These are phyloP conservation scores for Slavum lentiscoides DNA, from an alignment of 2,888 invertebrate species.

Conservation along the genomic window DNA sequence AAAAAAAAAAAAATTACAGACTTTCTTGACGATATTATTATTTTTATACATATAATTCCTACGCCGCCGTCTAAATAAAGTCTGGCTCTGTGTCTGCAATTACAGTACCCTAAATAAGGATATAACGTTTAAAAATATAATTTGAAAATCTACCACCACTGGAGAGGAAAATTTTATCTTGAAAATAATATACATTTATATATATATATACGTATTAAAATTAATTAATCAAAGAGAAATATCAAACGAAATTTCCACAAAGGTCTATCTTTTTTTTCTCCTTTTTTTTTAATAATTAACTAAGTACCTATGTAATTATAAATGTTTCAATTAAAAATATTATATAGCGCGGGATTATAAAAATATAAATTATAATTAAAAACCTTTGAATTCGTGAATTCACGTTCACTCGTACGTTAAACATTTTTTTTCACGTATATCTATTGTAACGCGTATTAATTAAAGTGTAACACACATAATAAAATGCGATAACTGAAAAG, in stretches of 20 bases:
- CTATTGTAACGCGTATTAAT: not conserved
- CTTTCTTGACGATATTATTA: not conserved
- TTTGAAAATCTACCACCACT: not conserved
- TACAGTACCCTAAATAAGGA: not conserved
- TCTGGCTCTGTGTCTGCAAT: conserved; percentile 6
- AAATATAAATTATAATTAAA: not conserved
- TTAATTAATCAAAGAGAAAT: conserved; percentile 23
- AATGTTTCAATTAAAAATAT: not conserved
- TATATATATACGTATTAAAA: not conserved
- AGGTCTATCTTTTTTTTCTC: not conserved
- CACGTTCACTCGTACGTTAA: not conserved
- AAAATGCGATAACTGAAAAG: not conserved
- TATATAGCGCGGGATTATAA: not conserved
- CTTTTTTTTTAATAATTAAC: not conserved
- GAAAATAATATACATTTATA: conserved; percentile 5
- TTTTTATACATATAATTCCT: not conserved
- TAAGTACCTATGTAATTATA: conserved; percentile 14
- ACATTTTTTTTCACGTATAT: too few relatives aligned
- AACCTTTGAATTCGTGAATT: conserved; percentile 1
- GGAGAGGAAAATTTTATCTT: not conserved
- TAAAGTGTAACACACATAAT: not conserved
- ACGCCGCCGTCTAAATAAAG: not conserved
- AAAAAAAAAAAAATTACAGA: not conserved
- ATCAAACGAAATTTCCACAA: not conserved
- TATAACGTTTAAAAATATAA: not conserved